A percentile compares a stretch with the other conserved stretches of the same genome.
These are phyloP conservation scores for Cylloceria caligata DNA, from an alignment of 2,888 invertebrate genomes.

Conservation along the genomic window DNA sequence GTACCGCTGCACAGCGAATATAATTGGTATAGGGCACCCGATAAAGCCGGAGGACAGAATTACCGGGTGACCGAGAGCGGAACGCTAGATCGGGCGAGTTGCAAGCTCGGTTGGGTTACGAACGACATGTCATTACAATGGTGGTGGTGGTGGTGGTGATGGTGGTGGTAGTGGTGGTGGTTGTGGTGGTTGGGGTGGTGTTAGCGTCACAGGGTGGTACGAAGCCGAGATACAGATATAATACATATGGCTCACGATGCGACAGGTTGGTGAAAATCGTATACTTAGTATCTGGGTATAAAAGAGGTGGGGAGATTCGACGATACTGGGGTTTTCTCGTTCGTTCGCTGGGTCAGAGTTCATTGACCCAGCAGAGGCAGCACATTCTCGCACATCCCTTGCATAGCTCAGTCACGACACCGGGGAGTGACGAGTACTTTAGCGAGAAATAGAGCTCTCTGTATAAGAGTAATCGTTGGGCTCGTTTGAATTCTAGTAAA, in stretches of 20 bases:
- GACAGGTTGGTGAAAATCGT: conserved; percentile 77
- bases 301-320: conserved; percentile 72
- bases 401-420: conserved; percentile 7
- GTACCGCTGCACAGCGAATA: conserved; percentile 8
- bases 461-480: conserved; percentile 48
- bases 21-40: conserved; percentile 30
- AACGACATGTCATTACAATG: conserved; percentile 28
- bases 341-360: conserved; percentile 82
- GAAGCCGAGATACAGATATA: conserved; percentile 40
- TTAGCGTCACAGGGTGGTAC: background rate
- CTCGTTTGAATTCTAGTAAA: conserved; percentile 73
- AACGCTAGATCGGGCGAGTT: conserved; percentile 36
- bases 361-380: conserved; percentile 77
- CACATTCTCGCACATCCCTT: conserved; percentile 25
- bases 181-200: conserved; percentile 12
- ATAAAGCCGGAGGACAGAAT: conserved; percentile 70
- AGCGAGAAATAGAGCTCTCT: background rate
- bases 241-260: conserved; percentile 64
- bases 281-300: conserved; percentile 72
- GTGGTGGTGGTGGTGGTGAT: conserved; percentile 6
- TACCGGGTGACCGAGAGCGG: conserved; percentile 67
- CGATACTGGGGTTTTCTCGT: conserved; percentile 68
- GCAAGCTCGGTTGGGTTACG: conserved; percentile 16
- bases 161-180: background rate
- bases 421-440: background rate